These are phyloP conservation scores for Albula goreensis DNA, from an alignment of 2,113 vertebrate species.

Conservation along the genomic window DNA sequence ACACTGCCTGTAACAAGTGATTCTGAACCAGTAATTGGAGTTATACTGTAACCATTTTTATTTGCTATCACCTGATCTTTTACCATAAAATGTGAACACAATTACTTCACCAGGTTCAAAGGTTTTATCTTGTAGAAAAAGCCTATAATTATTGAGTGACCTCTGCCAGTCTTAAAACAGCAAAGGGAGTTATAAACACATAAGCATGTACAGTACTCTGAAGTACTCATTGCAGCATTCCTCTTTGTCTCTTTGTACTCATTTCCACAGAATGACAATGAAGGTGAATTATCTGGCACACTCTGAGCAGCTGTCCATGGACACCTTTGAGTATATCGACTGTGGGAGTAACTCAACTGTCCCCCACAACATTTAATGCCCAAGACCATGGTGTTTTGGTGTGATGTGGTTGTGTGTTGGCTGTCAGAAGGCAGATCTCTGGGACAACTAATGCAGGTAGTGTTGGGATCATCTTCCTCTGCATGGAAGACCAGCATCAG, in stretches of 20 bases:
- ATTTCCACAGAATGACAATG: slow-evolving; percentile 75
- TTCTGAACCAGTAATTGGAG: background rate
- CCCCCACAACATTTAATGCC: slow-evolving; percentile 48
- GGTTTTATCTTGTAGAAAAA: background rate
- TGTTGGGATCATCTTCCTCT: too few species aligned
- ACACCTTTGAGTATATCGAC: slow-evolving; percentile 80
- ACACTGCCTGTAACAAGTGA: background rate
- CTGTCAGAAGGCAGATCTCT: background rate
- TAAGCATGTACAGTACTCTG: too few species aligned
- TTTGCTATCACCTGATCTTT: background rate
- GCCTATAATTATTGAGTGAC: background rate
- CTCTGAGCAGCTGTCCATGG: slow-evolving; percentile 74
- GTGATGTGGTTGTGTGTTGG: too few species aligned
- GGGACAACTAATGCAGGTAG: background rate
- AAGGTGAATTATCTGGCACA: slow-evolving; percentile 77
- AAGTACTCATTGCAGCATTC: background rate
- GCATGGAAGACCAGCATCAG: too few species aligned
- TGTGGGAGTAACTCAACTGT: slow-evolving; percentile 75
- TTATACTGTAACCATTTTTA: slow-evolving; percentile 12
- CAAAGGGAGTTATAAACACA: background rate
- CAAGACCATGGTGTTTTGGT: background rate
- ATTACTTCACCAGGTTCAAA: background rate
- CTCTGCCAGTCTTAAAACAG: background rate
- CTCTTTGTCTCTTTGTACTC: background rate
- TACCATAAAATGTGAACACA: background rate